Evolutionary conservation across 1,140 invertebrate genomes (phyloP), one percentile per base, ranked within the genome.

Genomic region (Ephestia elutella): DNA sequence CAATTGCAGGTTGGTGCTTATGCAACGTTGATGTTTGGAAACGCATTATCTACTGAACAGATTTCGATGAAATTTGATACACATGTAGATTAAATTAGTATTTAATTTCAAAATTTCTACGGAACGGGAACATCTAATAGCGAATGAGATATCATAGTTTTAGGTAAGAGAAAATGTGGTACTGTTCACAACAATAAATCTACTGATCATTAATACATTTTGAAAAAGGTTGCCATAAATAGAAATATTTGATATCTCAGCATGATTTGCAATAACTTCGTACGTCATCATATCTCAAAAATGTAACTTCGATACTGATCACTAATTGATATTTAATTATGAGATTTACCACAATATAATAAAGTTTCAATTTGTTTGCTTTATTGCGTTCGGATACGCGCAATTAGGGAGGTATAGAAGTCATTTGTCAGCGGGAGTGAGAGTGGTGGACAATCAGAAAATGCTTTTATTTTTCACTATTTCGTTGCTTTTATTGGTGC

Each of bases 381-480:
- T 11, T 11, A 20, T 50, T 50, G 18, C 20, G 21, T 25, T 53
- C n/a, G 3, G 50, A 25, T 20, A 50, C 19, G n/a, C 50, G 50
- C 65, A 73, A 73, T 75, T 71, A 72, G 65, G 66, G 68, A 66
- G 59, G 56, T 44, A 56, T 56, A 44, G 13, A 17, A 18, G 18
- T 55, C 50, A 55, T 68, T 58, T 59, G 57, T 66, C 59, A 59
- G 62, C 59, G 59, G 62, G 66, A 62, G 63, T 58, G 65, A 59
- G 61, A 56, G 71, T 69, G 71, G 68, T 59, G 72, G 65, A 71
- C 79, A 80, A 82, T 80, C 79, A 72, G 72, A 68, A 75, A 80
- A 80, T 73, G 80, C 80, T 83, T 80, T 83, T 80, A 81, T 81
- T 81, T 79, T 77, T 78, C 38, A 44, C 38, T 73, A 73, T 68